Evolutionary conservation across 1,140 invertebrate species (phyloP).

Genomic region (Calliopsis andreniformis): DNA sequence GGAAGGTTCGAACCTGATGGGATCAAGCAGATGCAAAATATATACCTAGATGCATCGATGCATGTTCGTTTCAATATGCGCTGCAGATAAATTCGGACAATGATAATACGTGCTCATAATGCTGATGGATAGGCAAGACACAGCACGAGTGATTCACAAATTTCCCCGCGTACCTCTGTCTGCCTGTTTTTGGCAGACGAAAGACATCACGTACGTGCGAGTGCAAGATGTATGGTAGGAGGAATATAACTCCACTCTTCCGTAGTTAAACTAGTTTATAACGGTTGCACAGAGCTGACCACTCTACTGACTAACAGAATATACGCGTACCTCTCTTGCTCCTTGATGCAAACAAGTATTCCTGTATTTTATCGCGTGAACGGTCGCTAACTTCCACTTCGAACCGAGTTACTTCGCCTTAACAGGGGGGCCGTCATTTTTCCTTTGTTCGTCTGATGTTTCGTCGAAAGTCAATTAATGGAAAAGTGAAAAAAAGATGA

Average conservation of each 20-base stretch:
- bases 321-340: not conserved
- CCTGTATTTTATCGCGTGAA: not conserved
- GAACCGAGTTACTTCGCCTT: not conserved
- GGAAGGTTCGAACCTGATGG: not conserved
- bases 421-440: too few species aligned
- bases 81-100: constrained; percentile 51
- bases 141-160: constrained; percentile 47
- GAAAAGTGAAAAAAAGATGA: too few species aligned
- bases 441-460: too few species aligned
- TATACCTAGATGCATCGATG: constrained; percentile 6
- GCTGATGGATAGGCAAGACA: constrained; percentile 57
- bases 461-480: too few species aligned
- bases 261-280: constrained; percentile 15
- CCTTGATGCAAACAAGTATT: not conserved
- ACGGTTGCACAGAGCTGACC: constrained; percentile 5
- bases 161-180: constrained; percentile 1
- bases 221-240: constrained; percentile 16
- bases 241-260: not conserved
- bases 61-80: constrained; percentile 50
- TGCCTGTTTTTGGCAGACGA: constrained; percentile 29
- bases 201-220: constrained; percentile 30
- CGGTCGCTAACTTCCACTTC: not conserved
- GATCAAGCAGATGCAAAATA: constrained; percentile 24
- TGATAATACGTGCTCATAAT: constrained; percentile 61
- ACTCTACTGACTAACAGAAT: not conserved